Base-by-base conservation (phyloP, 2,113 vertebrate genomes). In the Rhadina sibilatrix region DNA sequence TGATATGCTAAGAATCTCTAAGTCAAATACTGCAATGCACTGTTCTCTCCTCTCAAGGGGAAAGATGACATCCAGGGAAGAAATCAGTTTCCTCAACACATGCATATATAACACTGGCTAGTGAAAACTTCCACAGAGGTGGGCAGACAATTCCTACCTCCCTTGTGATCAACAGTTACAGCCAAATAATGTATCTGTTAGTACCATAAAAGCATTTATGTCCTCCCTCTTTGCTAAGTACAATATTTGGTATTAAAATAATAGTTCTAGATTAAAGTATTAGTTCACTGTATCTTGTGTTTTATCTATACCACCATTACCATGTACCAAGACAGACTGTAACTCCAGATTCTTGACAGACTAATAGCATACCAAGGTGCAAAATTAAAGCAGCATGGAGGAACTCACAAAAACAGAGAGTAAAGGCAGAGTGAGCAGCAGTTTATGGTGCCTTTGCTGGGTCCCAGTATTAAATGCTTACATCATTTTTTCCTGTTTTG, bases 311-410 rank as follows among this genome's bases (percentile, higher is more conserved):
- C 13, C 38, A 70, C 33, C 10, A 63, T 42, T 63, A 77, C 30
- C 12, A 84, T 0, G 0, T 30, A 76, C 4, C 4, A 60, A 53
- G 24, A 61, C 20, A 38, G 37, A 50, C 3, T 61, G 1, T 8
- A 81, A 71, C 12, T 65, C 22, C 46, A 18, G 0, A 0, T n/a
- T 76, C 81, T 31, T 78, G n/a, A 40, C 84, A 69, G 44, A 50
- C 38, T 56, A 59, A 5, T 23, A 83, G 83, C 35, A 33, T 5
- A 71, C 21, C 15, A 33, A 63, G 5, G 21, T 47, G 33, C 15
- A 77, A 72, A 90, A 64, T 46, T 21, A 40, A 72, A 86, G 54
- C 54, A 63, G 27, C 7, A 31, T 1, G 72, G 30, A 68, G 18
- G 35, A 91, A 83, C n/a, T 60, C 4, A 2, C 0, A 6, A 10